Evolutionary conservation across 2,888 invertebrate genomes (phyloP), one percentile per base, ranked within the genome.

Genomic region (Harmothoe impar): DNA sequence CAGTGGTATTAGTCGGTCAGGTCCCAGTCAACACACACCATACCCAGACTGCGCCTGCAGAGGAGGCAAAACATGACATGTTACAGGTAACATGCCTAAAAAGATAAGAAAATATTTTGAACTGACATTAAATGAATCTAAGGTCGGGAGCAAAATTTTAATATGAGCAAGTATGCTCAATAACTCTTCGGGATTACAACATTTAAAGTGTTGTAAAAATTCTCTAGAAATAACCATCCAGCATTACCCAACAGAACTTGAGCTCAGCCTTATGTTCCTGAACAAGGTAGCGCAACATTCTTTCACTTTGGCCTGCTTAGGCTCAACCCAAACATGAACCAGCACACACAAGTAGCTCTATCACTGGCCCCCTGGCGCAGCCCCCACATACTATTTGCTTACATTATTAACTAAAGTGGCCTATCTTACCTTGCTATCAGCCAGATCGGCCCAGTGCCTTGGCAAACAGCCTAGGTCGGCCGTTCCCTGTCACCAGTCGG

Each of bases 361-460:
- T 43, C 43, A 25, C 25, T 7, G 43, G n/a, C 81, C 20, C 43
- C 1, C 25, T 7, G 43, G n/a, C 81, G 5, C 20, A 17, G 81
- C 62, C 62, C 62, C 62, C 43, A 23, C 43, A 17, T 7, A 81
- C 81, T 81, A 81, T 81, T 81, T 81, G 43, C 81, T 81, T 81
- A 81, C 81, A 81, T 81, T 81, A 43, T 81, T 81, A 81, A 81
- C 81, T 43, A 43, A 81, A 81, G 81, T 81, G 81, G 81, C 81
- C 81, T 81, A 81, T 81, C 43, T 81, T 81, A 20, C 35, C 35
- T 81, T 33, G 35, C 33, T 81, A 81, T 81, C 81, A 35, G 81
- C 81, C 23, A 35, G 81, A 81, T 81, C 81, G 23, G 35, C 43
- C 43, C 43, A 17, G 20, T 20, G 81, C 33, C 43, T 81, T 20